Percentiles rank a stretch among this genome's conserved stretches.
Conservation (phyloP, 2,113 vertebrate genomes). For the Eonycteris spelaea region DNA sequence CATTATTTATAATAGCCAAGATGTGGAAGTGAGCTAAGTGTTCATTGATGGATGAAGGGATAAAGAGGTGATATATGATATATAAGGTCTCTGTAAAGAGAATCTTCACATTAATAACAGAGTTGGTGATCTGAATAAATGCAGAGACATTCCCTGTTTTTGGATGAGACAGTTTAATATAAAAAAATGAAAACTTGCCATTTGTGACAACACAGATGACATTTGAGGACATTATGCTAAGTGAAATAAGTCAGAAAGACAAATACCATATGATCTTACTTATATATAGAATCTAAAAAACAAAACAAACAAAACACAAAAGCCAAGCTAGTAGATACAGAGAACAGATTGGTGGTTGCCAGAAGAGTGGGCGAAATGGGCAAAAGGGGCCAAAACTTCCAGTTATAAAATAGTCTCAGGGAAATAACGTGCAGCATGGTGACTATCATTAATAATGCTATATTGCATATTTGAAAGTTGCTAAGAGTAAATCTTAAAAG, state of each 20-base stretch:
- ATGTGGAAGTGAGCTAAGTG: not conserved
- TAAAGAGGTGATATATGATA: not conserved
- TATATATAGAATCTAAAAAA: not conserved
- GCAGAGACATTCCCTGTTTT: too few relatives aligned
- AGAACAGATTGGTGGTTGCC: not conserved
- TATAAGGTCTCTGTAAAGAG: too few relatives aligned
- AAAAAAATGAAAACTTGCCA: not conserved
- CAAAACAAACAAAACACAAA: not conserved
- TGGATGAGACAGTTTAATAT: not conserved
- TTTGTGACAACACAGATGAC: not conserved
- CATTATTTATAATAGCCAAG: not conserved
- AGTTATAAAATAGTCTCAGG: not conserved
- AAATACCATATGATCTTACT: not conserved
- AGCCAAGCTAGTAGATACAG: not conserved
- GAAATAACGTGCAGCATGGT: not conserved
- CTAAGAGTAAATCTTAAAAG: not conserved
- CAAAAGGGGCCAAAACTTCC: not conserved
- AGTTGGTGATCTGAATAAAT: too few relatives aligned
- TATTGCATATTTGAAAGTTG: not conserved
- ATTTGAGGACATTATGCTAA: not conserved
- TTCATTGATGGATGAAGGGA: not conserved
- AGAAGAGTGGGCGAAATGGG: not conserved
- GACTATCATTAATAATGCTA: not conserved
- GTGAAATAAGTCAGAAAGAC: not conserved
- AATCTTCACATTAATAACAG: too few relatives aligned